Evolutionary conservation across 1,140 invertebrate genomes (phyloP), one percentile per base, ranked within the genome.

Genomic region (Asobara japonica): DNA sequence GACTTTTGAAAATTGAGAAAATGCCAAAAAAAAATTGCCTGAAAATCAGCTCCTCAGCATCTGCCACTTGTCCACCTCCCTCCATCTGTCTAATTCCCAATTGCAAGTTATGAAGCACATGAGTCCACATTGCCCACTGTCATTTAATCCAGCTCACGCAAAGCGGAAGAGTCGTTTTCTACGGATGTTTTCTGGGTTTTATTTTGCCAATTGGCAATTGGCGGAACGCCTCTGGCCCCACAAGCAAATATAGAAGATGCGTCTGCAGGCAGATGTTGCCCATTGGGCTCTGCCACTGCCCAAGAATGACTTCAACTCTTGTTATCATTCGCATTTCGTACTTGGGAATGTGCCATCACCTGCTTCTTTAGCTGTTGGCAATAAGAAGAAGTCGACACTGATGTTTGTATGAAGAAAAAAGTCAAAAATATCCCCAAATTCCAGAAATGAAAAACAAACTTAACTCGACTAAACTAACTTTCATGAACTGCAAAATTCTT

Each of bases 281-380:
- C 51, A 56, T 56, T 18, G 51, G 20, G 22, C n/a, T n/a, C n/a
- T 27, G 22, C 51, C 18, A 56, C 18, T 18, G 51, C 13, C 22
- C 22, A 56, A 56, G 51, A 56, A 56, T 56, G 51, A 56, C 51
- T 56, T 10, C 4, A 56, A 56, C 51, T 56, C 51, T 56, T 56
- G 51, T 56, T 56, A 56, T 56, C 51, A 56, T 56, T 56, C 51
- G 22, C 22, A 56, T 56, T 56, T 56, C 22, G 51, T 25, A 56
- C 51, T 56, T 56, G 51, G 51, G 22, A 56, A 56, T 56, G 51
- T 27, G 7, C 51, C 51, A 27, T 56, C 51, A 56, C 51, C 51
- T 56, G 51, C 51, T 56, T 25, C 51, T 56, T 56, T 11, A 22
- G 51, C 51, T 56, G 22, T 56, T 56, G 51, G 20, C 51, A 56